A percentile compares a stretch with the other conserved stretches of the same genome.
Conservation (phyloP, 2,888 invertebrate genomes). For the Sesamia inferens region DNA sequence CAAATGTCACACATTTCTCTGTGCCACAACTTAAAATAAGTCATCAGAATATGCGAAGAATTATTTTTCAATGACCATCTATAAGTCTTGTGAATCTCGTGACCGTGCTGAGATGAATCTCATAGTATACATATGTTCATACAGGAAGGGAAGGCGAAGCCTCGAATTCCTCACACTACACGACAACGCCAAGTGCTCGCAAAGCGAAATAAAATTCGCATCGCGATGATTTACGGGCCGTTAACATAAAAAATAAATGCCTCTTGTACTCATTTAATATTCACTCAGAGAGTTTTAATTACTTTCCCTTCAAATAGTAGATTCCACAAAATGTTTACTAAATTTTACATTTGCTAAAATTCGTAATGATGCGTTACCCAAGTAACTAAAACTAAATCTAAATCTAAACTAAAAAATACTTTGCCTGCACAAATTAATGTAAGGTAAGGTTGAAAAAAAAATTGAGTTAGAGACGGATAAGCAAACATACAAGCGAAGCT, state of each 20-base stretch:
- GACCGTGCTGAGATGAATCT: conserved; percentile 65
- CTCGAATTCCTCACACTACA: conserved; percentile 34
- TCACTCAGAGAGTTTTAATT: conserved; percentile 74
- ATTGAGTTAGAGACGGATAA: too few species aligned
- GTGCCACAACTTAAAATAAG: conserved; percentile 1
- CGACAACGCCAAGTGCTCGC: conserved; percentile 45
- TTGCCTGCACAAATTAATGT: too few species aligned
- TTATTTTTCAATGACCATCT: conserved; percentile 55
- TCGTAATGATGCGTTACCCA: too few species aligned
- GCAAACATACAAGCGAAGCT: too few species aligned
- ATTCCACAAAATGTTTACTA: conserved; percentile 31
- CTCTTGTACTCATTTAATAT: conserved; percentile 69
- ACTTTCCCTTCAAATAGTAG: conserved; percentile 61
- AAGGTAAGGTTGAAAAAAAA: too few species aligned
- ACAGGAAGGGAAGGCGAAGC: conserved; percentile 42
- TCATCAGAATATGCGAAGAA: conserved; percentile 33
- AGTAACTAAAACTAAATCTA: too few species aligned
- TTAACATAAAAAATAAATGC: conserved; percentile 64
- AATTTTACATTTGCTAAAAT: background rate
- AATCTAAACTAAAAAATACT: too few species aligned
- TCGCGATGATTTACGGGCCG: conserved; percentile 66
- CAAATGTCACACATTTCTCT: background rate
- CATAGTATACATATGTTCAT: conserved; percentile 50
- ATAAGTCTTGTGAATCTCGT: conserved; percentile 64
- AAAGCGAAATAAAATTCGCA: conserved; percentile 53